These are phyloP conservation scores for Talpa occidentalis DNA, from an alignment of 2,113 vertebrate genomes.

Conservation along the genomic window DNA sequence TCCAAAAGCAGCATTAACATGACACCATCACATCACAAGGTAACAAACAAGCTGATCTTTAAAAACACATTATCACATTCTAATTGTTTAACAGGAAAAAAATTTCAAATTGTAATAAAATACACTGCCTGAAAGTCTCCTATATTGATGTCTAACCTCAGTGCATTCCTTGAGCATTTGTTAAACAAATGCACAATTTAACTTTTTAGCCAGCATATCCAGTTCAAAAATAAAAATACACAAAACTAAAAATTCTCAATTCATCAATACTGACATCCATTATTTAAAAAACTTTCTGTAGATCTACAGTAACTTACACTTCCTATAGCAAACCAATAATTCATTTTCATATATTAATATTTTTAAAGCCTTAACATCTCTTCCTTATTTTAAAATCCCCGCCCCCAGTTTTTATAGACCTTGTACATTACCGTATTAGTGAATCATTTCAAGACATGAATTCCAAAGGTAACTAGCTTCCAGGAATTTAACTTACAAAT, in stretches of 20 bases:
- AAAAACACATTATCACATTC: conserved; percentile 34
- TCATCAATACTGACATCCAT: neutral
- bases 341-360: neutral
- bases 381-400: conserved; percentile 16
- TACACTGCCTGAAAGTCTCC: neutral
- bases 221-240: conserved; percentile 44
- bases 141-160: neutral
- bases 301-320: neutral
- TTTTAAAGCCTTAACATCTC: conserved; percentile 28
- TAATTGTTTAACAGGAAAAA: conserved; percentile 24
- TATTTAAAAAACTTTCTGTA: neutral
- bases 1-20: conserved; percentile 42
- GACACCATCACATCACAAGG: conserved; percentile 30
- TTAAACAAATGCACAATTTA: conserved; percentile 37
- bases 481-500: neutral
- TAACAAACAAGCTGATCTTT: conserved; percentile 15
- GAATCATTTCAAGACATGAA: conserved; percentile 42
- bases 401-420: neutral
- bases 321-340: neutral
- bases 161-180: neutral
- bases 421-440: neutral
- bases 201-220: neutral
- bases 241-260: conserved; percentile 32
- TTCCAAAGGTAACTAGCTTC: conserved; percentile 34
- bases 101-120: conserved; percentile 28